Evolutionary conservation across 1,140 invertebrate species (phyloP).

Genomic region (Wiebesia pumilae): DNA sequence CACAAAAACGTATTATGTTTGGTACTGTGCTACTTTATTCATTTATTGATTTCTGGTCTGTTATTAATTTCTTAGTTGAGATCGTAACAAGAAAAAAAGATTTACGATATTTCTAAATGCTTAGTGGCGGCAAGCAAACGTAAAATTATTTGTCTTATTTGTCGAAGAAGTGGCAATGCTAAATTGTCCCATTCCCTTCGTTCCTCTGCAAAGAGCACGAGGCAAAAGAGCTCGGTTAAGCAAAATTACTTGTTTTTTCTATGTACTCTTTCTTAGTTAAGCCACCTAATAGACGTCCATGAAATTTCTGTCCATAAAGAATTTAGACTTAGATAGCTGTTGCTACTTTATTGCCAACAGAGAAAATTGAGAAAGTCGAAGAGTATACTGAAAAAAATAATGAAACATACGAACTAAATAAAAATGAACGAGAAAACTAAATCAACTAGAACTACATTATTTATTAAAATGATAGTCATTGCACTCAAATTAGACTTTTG

Average conservation of each 20-base stretch:
- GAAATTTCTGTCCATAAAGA: not conserved
- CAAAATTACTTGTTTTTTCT: constrained; percentile 25
- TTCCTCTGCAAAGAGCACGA: too few relatives aligned
- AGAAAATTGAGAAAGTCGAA: constrained; percentile 31
- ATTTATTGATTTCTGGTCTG: too few relatives aligned
- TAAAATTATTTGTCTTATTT: constrained; percentile 15
- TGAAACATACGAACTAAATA: constrained; percentile 2
- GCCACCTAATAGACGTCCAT: constrained; percentile 2
- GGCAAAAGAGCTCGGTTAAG: not conserved
- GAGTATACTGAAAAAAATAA: not conserved
- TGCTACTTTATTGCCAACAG: not conserved
- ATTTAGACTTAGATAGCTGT: constrained; percentile 5
- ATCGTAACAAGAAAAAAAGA: too few relatives aligned
- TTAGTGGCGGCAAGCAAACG: not conserved
- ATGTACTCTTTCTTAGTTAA: constrained; percentile 35
- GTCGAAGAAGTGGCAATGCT: not conserved
- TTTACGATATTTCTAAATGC: too few relatives aligned
- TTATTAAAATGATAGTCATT: too few relatives aligned
- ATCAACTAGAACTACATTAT: not conserved
- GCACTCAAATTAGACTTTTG: too few relatives aligned
- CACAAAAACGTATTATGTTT: too few relatives aligned
- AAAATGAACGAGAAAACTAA: not conserved
- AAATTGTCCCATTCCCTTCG: constrained; percentile 17
- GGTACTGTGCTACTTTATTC: too few relatives aligned
- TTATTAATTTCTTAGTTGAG: too few relatives aligned